Base-by-base conservation (phyloP, 2,113 vertebrate species). In the Microcebus tavaratra region DNA sequence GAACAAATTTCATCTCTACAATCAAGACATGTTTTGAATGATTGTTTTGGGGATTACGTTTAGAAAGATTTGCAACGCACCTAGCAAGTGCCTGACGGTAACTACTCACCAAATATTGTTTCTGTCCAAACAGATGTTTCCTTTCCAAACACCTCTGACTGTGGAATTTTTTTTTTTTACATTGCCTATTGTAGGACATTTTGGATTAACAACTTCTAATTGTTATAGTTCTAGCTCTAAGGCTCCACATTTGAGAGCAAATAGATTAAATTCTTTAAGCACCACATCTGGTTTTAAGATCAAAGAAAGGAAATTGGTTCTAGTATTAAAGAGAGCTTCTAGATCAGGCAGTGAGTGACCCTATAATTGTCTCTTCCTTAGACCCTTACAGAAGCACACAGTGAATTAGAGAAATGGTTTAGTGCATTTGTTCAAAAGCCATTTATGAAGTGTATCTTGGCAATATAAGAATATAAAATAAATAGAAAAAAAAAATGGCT, bases 1-100 rank as follows among this genome's bases (percentile, higher is more conserved):
- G 27, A 88, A 83, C 65, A 83, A 76, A 79, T 36, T 36, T 73
- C 72, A 85, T 59, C 78, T 93, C 53, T 65, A 81, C 91, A 90
- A 73, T 79, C 55, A 86, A 70, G 27, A 76, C 25, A 63, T 29
- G 10, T 57, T 57, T 87, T 84, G 10, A 68, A 42, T 73, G 75
- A 89, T 2, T 36, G 6, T 57, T 1, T 29, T 15, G 45, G 65
- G 36, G 45, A 83, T 23, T 88, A 93, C 78, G 78, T 34, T 76
- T 67, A 89, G 17, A 93, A 65, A 70, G 31, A 73, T 78, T 34
- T 96, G 8, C 34, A 86, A 42, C 65, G 55, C 57, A 80, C 20
- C 20, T 31, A 92, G 55, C 53, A 80, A 95, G 42, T 36, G 18
- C 10, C 84, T 59, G 55, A 55, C 6, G 7, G 29, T 39, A 91